Evolutionary conservation across 2,888 invertebrate species (phyloP).

Genomic region (Cartodere bifasciata): DNA sequence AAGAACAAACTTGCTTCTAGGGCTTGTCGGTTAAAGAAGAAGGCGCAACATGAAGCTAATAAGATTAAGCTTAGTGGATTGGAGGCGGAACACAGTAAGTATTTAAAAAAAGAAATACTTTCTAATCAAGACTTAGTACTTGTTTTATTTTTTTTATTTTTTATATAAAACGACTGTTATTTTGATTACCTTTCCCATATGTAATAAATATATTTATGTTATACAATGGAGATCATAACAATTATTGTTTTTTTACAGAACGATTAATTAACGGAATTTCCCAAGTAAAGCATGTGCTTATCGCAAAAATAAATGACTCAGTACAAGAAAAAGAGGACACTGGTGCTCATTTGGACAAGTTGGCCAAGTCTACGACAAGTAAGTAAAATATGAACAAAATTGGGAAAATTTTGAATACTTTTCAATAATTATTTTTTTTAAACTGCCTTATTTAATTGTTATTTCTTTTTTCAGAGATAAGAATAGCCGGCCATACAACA

Average conservation of each 20-base stretch:
- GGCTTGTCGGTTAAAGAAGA: conserved; percentile 94
- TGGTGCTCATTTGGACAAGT: conserved; percentile 55
- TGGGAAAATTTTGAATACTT: no score
- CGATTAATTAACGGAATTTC: conserved; percentile 64
- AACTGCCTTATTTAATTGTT: conserved; percentile 1
- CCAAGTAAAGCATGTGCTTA: conserved; percentile 64
- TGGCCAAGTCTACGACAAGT: conserved; percentile 60
- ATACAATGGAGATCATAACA: conserved; percentile 7
- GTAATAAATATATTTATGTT: conserved; percentile 6
- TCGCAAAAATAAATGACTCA: conserved; percentile 49
- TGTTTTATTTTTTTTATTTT: no score
- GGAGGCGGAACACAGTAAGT: conserved; percentile 89
- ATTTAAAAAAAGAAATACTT: no score
- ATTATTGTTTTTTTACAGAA: conserved; percentile 41
- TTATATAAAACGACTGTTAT: background rate
- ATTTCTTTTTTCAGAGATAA: conserved; percentile 50
- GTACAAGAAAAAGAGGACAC: conserved; percentile 49
- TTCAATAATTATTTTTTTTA: conserved; percentile 7
- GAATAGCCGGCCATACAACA: conserved; percentile 83
- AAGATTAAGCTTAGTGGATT: conserved; percentile 90
- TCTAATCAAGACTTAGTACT: no score
- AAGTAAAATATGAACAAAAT: no score
- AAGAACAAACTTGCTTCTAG: conserved; percentile 96
- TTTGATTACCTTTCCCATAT: background rate
- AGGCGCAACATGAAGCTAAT: conserved; percentile 97